These are phyloP conservation scores for Smutsia temminckii DNA, from an alignment of 2,797 vertebrate genomes.

Conservation along the genomic window DNA sequence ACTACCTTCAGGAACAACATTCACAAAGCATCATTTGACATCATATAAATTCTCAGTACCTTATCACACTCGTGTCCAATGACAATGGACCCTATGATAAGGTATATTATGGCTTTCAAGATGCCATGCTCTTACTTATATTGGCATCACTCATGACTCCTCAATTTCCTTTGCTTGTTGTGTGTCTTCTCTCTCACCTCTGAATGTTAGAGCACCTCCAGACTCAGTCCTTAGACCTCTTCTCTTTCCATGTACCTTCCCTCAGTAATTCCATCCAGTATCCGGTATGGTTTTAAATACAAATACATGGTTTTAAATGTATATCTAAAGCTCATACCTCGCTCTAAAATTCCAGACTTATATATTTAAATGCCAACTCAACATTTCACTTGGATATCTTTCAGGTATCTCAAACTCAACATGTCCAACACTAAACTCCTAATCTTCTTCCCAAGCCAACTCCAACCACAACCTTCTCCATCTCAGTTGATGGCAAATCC, in stretches of 20 bases:
- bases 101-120: not conserved
- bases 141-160: not conserved
- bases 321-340: not conserved
- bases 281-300: not conserved
- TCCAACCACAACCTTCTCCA: not conserved
- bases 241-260: not conserved
- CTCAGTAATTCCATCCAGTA: not conserved
- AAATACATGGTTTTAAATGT: slow-evolving; percentile 14
- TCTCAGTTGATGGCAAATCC: not conserved
- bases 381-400: slow-evolving; percentile 14
- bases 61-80: not conserved
- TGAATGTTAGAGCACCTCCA: not conserved
- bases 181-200: not conserved
- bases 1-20: not conserved
- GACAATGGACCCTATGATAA: not conserved
- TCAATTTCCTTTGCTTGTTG: not conserved
- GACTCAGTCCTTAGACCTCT: not conserved
- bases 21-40: slow-evolving; percentile 21
- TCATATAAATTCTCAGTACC: not conserved
- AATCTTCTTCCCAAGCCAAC: not conserved
- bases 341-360: not conserved
- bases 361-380: not conserved
- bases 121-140: not conserved
- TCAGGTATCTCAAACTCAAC: not conserved
- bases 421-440: slow-evolving; percentile 23